Evolutionary conservation across 2,113 vertebrate genomes (phyloP), one percentile per base, ranked within the genome.

Genomic region (Lutjanus erythropterus): DNA sequence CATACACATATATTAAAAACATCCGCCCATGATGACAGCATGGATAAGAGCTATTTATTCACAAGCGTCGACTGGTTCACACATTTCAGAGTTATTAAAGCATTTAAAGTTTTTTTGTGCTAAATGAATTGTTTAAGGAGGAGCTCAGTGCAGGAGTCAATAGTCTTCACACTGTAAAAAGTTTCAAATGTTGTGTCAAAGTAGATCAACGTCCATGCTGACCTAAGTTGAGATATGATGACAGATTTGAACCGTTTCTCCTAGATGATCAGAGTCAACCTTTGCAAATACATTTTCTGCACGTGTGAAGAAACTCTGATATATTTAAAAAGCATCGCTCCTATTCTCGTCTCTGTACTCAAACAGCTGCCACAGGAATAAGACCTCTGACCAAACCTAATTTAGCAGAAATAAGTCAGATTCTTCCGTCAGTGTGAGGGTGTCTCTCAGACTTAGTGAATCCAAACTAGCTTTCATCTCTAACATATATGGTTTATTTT

Each of bases 401-500:
- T 33, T 60, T 31, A 71, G 8, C 23, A 19, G 18, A 21, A 41
- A 75, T n/a, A 29, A 67, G 12, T 55, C 16, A 3, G 3, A 52
- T 42, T 49, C 27, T 50, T 62, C 1, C n/a, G n/a, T n/a, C n/a
- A 52, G 25, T 46, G 44, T 47, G 18, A 29, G 33, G 14, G 25
- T 55, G 6, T 55, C 70, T 59, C 25, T 55, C 15, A 46, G 5
- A 35, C 25, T 21, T 1, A 60, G 2, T 56, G 0, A 80, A 44
- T 64, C 52, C 47, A 73, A 80, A 80, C 37, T 14, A 25, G 2
- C 49, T 62, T 76, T 73, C 29, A 68, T 85, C 53, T 72, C 49
- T 25, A 15, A 49, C 37, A 44, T 39, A 4, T n/a, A 10, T 16
- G 2, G 53, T 73, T 86, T 56, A 68, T 37, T 35, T 64, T 70